Evolutionary conservation across 2,888 invertebrate species (phyloP).

Genomic region (Plebejus melissa): DNA sequence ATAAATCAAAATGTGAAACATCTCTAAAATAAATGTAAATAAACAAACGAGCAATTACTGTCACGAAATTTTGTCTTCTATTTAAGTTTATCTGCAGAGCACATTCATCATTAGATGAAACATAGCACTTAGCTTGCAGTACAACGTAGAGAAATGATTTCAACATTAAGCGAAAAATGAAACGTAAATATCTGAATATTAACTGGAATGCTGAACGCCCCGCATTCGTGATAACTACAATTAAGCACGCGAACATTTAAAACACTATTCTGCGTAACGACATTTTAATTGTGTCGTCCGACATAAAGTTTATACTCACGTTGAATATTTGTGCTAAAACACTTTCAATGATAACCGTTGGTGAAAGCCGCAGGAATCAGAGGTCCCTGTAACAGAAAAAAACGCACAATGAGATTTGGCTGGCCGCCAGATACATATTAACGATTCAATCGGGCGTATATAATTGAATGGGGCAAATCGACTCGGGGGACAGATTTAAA

Average conservation of each 20-base stretch:
- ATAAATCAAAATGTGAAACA: not conserved
- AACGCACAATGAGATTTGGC: conserved; percentile 30
- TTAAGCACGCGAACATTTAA: conserved; percentile 54
- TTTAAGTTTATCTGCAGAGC: not conserved
- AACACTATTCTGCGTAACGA: conserved; percentile 52
- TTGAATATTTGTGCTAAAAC: conserved; percentile 77
- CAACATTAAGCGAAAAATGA: conserved; percentile 33
- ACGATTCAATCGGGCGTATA: conserved; percentile 27
- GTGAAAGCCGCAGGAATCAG: conserved; percentile 99
- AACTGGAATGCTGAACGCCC: conserved; percentile 44
- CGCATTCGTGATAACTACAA: conserved; percentile 49
- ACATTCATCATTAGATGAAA: not conserved
- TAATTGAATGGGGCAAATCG: conserved; percentile 70
- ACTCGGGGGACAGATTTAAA: conserved; percentile 71
- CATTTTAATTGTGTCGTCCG: conserved; percentile 56
- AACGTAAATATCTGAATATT: conserved; percentile 51
- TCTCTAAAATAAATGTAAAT: not conserved
- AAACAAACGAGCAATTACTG: not conserved
- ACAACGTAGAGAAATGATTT: conserved; percentile 14
- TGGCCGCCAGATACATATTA: conserved; percentile 11
- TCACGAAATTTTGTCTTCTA: not conserved
- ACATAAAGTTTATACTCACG: conserved; percentile 57
- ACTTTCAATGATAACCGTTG: conserved; percentile 97
- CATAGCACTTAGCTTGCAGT: not conserved
- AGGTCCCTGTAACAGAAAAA: conserved; percentile 88